Percentiles rank a stretch among this genome's conserved stretches.
Evolutionary conservation across 1,140 invertebrate genomes (phyloP).

Genomic region (Saccostrea glomerata): DNA sequence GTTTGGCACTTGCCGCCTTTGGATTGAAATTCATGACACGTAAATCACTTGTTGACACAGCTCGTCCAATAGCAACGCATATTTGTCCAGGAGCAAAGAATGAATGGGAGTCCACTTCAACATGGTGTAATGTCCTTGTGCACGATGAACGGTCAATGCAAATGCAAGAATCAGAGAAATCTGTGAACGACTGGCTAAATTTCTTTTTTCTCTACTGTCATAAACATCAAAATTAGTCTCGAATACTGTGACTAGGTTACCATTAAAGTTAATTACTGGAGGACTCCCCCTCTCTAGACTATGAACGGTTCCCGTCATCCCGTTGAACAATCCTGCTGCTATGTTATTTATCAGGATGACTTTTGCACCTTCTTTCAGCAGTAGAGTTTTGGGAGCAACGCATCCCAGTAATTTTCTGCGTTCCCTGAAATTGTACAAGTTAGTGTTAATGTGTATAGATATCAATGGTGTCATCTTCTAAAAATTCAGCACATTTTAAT

Average conservation of each 20-base stretch:
- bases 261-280: conserved; percentile 51
- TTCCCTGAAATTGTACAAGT: conserved; percentile 37
- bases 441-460: conserved; percentile 39
- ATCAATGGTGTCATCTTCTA: not conserved
- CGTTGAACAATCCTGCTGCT: conserved; percentile 44
- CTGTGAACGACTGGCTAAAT: conserved; percentile 47
- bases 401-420: not conserved
- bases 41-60: conserved; percentile 42
- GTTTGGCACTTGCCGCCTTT: conserved; percentile 35
- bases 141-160: conserved; percentile 51
- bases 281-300: conserved; percentile 33
- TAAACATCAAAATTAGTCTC: conserved; percentile 45
- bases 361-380: conserved; percentile 50
- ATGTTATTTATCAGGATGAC: conserved; percentile 55
- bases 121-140: conserved; percentile 48
- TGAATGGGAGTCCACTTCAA: not conserved
- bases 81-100: conserved; percentile 57
- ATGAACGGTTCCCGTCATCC: conserved; percentile 47
- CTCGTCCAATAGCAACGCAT: conserved; percentile 53
- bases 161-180: conserved; percentile 49
- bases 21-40: conserved; percentile 45
- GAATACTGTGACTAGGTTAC: conserved; percentile 37
- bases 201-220: conserved; percentile 47
- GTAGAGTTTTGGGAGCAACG: conserved; percentile 47
- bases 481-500: conserved; percentile 28